Percentiles rank a stretch among this genome's conserved stretches.
Evolutionary conservation across 2,888 invertebrate genomes (phyloP).

Genomic region (Junonia oenone): DNA sequence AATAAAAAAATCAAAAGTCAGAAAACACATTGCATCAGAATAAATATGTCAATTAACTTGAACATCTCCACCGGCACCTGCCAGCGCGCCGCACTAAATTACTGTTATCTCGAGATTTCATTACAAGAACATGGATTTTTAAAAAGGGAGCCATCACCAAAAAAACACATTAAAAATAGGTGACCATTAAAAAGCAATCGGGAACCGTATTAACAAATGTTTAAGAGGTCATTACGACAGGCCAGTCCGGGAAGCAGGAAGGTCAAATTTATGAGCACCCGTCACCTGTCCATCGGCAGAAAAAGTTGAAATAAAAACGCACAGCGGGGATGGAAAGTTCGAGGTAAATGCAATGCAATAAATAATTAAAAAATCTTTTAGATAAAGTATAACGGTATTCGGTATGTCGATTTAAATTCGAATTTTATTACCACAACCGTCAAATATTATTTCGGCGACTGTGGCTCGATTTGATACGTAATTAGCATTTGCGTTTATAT

Average conservation of each 20-base stretch:
- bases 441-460: not conserved
- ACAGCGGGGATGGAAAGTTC: constrained; percentile 13
- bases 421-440: not conserved
- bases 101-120: constrained; percentile 26
- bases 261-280: constrained; percentile 25
- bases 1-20: not conserved
- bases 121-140: constrained; percentile 29
- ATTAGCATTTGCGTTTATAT: not conserved
- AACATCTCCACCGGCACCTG: not conserved
- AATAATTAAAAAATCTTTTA: not conserved
- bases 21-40: not conserved
- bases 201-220: constrained; percentile 59
- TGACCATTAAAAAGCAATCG: constrained; percentile 64
- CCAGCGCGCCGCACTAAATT: constrained; percentile 20
- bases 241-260: constrained; percentile 30
- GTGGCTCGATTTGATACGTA: not conserved
- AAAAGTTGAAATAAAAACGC: constrained; percentile 13
- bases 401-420: not conserved
- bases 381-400: not conserved
- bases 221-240: constrained; percentile 54
- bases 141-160: constrained; percentile 32
- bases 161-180: constrained; percentile 39
- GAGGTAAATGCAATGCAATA: not conserved
- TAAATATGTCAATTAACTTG: not conserved
- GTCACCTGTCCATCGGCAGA: constrained; percentile 27